A percentile compares a stretch with the other conserved stretches of the same genome.
Conservation (phyloP, 2,797 vertebrate species). For the Buceros bicornis region DNA sequence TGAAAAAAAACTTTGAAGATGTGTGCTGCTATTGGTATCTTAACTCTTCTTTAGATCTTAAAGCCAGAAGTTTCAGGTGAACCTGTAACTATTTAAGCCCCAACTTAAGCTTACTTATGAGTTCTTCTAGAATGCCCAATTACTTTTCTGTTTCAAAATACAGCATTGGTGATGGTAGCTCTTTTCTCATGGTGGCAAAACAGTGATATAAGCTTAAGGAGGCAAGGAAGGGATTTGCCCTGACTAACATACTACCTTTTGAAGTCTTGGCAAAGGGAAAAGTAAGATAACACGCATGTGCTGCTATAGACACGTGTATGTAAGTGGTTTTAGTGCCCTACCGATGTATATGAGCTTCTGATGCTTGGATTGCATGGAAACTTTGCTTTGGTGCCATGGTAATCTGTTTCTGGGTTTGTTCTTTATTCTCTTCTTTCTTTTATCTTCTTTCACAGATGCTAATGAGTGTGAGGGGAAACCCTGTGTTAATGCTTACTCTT, state of each 20-base stretch:
- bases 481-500: constrained; percentile 95
- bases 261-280: background rate
- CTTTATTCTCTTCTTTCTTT: constrained; percentile 77
- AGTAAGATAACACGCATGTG: constrained; percentile 35
- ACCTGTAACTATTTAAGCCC: background rate
- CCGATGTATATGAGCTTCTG: background rate
- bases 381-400: constrained; percentile 76
- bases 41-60: background rate
- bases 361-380: constrained; percentile 64
- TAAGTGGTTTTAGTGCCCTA: background rate
- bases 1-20: background rate
- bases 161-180: constrained; percentile 54
- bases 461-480: constrained; percentile 94
- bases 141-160: constrained; percentile 1
- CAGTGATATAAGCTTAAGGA: background rate
- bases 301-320: background rate
- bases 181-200: constrained; percentile 47
- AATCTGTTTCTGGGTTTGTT: constrained; percentile 75
- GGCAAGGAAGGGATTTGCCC: background rate
- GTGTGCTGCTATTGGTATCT: background rate
- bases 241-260: constrained; percentile 37
- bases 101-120: background rate
- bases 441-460: constrained; percentile 91
- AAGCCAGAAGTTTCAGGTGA: background rate
- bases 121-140: background rate